Evolutionary conservation across 2,113 vertebrate genomes (phyloP), one percentile per base, ranked within the genome.

Genomic region (Callorhinus ursinus): DNA sequence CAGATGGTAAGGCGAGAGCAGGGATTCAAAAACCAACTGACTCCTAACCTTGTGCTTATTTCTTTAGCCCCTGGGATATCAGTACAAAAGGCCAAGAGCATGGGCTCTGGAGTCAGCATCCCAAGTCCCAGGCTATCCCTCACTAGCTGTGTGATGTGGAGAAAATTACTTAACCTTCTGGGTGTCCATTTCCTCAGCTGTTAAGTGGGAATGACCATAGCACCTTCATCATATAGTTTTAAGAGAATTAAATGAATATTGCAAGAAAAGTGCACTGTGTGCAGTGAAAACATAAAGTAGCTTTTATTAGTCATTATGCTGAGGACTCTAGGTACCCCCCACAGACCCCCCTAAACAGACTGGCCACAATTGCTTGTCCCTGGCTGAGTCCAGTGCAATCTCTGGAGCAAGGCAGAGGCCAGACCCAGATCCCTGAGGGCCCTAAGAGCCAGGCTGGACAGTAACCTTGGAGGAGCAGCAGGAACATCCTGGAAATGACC

Each of bases 1-100:
- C 7, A 77, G 51, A 39, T n/a, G 42, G 80, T 65, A n/a, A 84
- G 77, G 24, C 24, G 59, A 53, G 16, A 83, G n/a, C 1, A 77
- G 81, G 49, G 39, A 87, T 93, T 87, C 76, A 65, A 87, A 93
- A 39, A 12, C 22, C 53, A 92, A 83, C 53, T 89, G 90, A 84
- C 46, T 65, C 67, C 51, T 53, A 59, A 85, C 22, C 69, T 84
- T 33, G 51, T 61, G 89, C 39, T 69, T 31, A 33, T 69, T 77
- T 69, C 61, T 94, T 81, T 14, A 65, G 77, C 9, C 76, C 53
- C n/a, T 3, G 7, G 10, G 4, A 36, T 51, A 79, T 61, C 42
- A 28, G n/a, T 36, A 83, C 5, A 3, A 69, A 61, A 94, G 69
- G 51, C 51, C 51, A 69, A 69, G 79, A 24, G 6, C 1, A 2